Percentiles rank a stretch among this genome's conserved stretches.
Evolutionary conservation across 2,797 vertebrate species (phyloP).

Genomic region (Anniella stebbinsi): DNA sequence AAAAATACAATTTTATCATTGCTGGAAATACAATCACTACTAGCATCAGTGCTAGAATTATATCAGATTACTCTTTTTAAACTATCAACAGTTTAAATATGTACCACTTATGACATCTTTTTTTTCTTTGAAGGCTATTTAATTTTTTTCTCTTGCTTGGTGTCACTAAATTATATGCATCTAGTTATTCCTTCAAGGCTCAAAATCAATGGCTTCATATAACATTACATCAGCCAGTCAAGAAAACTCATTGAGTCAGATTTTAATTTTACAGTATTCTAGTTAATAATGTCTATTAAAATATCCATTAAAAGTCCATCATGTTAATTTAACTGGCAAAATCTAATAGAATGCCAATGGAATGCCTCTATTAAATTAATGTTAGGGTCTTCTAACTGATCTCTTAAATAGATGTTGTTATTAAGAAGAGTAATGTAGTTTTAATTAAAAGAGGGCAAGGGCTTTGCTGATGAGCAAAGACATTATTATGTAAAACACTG

Average conservation of each 20-base stretch:
- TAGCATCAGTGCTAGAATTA: too few species aligned
- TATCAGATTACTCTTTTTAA: constrained; percentile 20
- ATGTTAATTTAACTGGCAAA: constrained; percentile 77
- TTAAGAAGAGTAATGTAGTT: constrained; percentile 69
- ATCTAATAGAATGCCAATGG: constrained; percentile 70
- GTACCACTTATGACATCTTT: neutral
- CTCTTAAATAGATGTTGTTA: constrained; percentile 64
- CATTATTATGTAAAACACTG: constrained; percentile 37
- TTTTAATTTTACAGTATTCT: constrained; percentile 77
- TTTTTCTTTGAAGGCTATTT: constrained; percentile 22
- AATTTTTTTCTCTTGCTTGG: constrained; percentile 52
- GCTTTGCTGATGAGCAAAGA: constrained; percentile 56
- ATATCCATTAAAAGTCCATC: constrained; percentile 78
- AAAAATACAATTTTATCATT: neutral
- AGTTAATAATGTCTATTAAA: constrained; percentile 77
- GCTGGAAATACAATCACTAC: constrained; percentile 8
- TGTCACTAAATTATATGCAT: constrained; percentile 59
- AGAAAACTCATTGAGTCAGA: constrained; percentile 62
- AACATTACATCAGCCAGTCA: constrained; percentile 65
- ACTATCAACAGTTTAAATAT: constrained; percentile 31
- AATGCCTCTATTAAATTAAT: constrained; percentile 76
- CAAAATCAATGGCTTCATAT: constrained; percentile 61
- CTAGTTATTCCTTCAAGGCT: constrained; percentile 60
- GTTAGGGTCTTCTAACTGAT: constrained; percentile 64
- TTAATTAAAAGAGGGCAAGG: constrained; percentile 69